phyloP scores from a whole-genome alignment of 1,140 invertebrate species.

The Drosophila albomicans region DNA sequence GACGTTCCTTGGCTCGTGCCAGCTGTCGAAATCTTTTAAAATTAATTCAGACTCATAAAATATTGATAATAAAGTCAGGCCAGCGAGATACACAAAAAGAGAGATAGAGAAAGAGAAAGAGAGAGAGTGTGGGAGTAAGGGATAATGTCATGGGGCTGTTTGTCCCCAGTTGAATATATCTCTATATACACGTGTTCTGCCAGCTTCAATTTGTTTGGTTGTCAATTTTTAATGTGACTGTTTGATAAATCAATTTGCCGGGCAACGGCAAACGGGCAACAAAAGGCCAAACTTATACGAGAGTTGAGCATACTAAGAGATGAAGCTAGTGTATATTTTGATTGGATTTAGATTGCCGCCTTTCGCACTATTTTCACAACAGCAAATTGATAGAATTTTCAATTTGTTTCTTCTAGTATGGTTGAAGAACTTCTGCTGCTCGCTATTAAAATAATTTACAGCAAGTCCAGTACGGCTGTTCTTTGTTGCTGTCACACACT shows the following conservation, averaged over 20 bases:
- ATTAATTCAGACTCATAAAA: constrained; percentile 83
- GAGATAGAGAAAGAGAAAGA: neutral
- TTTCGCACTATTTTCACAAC: constrained; percentile 55
- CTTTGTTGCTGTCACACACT: constrained; percentile 9
- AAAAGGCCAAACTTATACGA: constrained; percentile 61
- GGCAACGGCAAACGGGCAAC: constrained; percentile 41
- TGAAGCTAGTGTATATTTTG: constrained; percentile 14
- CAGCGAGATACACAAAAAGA: neutral
- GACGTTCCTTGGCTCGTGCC: constrained; percentile 14
- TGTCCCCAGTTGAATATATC: constrained; percentile 42
- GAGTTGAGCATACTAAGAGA: constrained; percentile 15
- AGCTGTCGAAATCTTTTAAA: constrained; percentile 75
- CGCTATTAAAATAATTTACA: constrained; percentile 69
- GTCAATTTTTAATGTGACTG: constrained; percentile 78
- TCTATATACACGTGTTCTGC: constrained; percentile 61
- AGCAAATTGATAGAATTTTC: constrained; percentile 74
- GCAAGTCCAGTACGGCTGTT: constrained; percentile 27
- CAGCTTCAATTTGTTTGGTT: constrained; percentile 69
- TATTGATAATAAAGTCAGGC: constrained; percentile 67
- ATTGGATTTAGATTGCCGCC: constrained; percentile 35
- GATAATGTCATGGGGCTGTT: constrained; percentile 37
- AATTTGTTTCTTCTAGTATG: constrained; percentile 64
- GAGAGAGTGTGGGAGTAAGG: neutral
- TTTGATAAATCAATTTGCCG: constrained; percentile 75
- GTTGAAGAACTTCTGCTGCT: constrained; percentile 25